Evolutionary conservation across 2,797 vertebrate species (phyloP), one percentile per base, ranked within the genome.

Genomic region (Gobionotothen gibberifrons): DNA sequence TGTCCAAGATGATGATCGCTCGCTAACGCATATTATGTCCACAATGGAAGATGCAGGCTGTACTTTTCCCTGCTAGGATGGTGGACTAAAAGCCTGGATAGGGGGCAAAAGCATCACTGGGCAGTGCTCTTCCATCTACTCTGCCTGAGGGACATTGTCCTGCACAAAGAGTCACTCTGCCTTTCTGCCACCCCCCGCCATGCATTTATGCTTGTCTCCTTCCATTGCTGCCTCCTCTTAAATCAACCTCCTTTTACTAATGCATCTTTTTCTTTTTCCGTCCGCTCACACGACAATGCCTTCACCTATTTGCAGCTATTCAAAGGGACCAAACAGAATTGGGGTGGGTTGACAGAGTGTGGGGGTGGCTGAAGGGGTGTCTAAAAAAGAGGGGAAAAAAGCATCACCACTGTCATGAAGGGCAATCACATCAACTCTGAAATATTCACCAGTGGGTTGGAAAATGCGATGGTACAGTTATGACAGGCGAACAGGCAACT

Each of bases 391-490:
- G 69, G 58, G 65, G 72, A 68, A 78, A 76, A 84, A 81, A 56
- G 61, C 90, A 91, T 87, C 85, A 86, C 85, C 29, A 76, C 85
- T 97, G 96, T 97, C 97, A 96, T 87, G 93, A 96, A 95, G 96
- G 96, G 97, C 96, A 96, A 97, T 97, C 96, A 96, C 96, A 97
- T 97, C 95, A 95, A 94, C 95, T 97, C 95, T 96, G 96, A 98
- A 97, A 97, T 97, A 97, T 97, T 98, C 97, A 97, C 96, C 97
- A 97, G 95, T 97, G 96, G 95, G 94, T 97, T 92, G 96, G 97
- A 98, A 97, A 97, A 97, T 95, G 94, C 89, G 89, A 95, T 91
- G 93, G 95, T 94, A 96, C 96, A 95, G 96, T 95, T 96, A 95
- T 97, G 97, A 97, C 97, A 97, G 96, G 82, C 85, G 87, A 90